Evolutionary conservation across 2,888 invertebrate genomes (phyloP), one percentile per base, ranked within the genome.

Genomic region (Caenorhabditis sp.): DNA sequence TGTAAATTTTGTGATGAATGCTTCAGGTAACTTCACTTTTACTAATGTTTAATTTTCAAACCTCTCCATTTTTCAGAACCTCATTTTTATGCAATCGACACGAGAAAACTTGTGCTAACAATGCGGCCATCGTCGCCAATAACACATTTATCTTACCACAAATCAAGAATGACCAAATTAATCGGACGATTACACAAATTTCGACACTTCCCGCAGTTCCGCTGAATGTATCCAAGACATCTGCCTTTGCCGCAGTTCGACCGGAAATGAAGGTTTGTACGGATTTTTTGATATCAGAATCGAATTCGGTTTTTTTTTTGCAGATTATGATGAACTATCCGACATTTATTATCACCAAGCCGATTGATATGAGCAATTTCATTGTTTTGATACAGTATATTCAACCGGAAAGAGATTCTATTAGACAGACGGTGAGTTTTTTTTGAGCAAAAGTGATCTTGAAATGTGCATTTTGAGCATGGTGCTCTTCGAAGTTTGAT

Each of bases 171-270:
- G 27, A n/a, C 1, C 66, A 63, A 21, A 50, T 73, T 17, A 58
- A 66, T 25, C 21, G 59, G 31, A 73, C 77, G 1, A 73, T 77
- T 49, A 54, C 60, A 8, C 73, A 73, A 52, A 65, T 77, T n/a
- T 70, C 77, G 7, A 27, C 65, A 7, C 52, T 77, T 1, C 72
- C 70, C 17, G 36, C 59, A n/a, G 50, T 53, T 8, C 38, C 54
- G 3, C 61, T 79, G 1, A 52, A 56, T n/a, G n/a, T 59, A 10
- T 65, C 72, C 1, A 38, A 60, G 10, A 38, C 54, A 20, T 68
- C 75, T 17, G 79, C 79, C 8, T 79, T 78, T 53, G 49, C 26
- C 23, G 23, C 62, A 21, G 63, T 67, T n/a, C 50, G 27, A 1
- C 50, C 58, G 7, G 25, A 38, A 27, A 5, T 17, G 10, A 58